Conservation (phyloP, 2,888 invertebrate species). For the Troides oblongomaculatus region DNA sequence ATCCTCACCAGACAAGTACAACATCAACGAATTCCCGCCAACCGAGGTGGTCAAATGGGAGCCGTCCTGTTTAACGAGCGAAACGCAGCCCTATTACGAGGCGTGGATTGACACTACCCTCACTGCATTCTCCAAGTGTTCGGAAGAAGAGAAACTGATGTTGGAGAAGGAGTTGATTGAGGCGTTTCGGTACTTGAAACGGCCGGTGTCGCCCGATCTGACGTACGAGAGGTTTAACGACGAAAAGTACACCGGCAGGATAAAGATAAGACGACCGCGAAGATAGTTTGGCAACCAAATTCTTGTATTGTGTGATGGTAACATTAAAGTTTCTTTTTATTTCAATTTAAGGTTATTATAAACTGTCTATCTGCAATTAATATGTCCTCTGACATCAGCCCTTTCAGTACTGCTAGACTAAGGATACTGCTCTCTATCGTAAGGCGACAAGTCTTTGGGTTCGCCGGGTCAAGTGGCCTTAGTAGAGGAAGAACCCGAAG, state of each 20-base stretch:
- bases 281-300: not conserved
- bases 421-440: too few relatives aligned
- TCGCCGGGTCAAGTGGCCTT: too few relatives aligned
- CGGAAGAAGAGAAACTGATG: constrained; percentile 41
- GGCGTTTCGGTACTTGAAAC: constrained; percentile 40
- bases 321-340: not conserved
- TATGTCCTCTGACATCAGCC: not conserved
- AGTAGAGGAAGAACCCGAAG: too few relatives aligned
- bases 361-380: not conserved
- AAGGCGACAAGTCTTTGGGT: too few relatives aligned
- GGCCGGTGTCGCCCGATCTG: constrained; percentile 45
- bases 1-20: constrained; percentile 30
- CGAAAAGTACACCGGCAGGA: constrained; percentile 57
- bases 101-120: constrained; percentile 65
- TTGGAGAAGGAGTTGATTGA: constrained; percentile 40
- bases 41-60: constrained; percentile 66
- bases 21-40: constrained; percentile 39
- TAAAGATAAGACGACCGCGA: constrained; percentile 45
- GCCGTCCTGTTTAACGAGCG: constrained; percentile 45
- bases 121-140: constrained; percentile 50
- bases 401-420: too few relatives aligned
- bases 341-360: not conserved
- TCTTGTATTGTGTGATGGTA: not conserved
- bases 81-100: constrained; percentile 65
- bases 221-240: constrained; percentile 47